A percentile compares a stretch with the other conserved stretches of the same genome.
These are phyloP conservation scores for Accipiter cooperii DNA, from an alignment of 2,113 vertebrate species.

Conservation along the genomic window DNA sequence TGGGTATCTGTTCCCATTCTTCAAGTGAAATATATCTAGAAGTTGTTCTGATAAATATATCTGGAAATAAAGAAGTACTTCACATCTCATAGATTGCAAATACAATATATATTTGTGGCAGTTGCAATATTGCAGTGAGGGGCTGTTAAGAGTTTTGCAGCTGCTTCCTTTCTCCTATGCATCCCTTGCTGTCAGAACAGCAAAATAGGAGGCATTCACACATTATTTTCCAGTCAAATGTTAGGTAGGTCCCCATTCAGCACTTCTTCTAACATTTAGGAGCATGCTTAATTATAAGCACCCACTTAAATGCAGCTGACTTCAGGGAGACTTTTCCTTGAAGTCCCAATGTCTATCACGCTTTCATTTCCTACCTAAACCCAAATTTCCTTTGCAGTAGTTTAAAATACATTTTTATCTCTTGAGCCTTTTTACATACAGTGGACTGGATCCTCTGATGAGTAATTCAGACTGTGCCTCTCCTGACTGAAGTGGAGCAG, in stretches of 20 bases:
- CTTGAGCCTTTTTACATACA: background rate
- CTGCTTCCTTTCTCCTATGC: background rate
- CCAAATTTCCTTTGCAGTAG: background rate
- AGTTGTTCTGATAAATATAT: background rate
- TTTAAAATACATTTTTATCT: background rate
- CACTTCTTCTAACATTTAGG: background rate
- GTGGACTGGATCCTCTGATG: background rate
- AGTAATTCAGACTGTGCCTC: background rate
- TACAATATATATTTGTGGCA: background rate
- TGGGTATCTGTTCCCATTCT: background rate
- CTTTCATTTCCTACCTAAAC: background rate
- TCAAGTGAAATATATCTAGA: background rate
- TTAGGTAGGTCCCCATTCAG: background rate
- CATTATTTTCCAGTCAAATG: background rate
- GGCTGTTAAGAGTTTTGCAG: background rate
- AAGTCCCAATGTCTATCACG: background rate
- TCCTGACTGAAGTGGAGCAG: background rate
- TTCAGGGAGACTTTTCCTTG: background rate
- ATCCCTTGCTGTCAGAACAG: background rate
- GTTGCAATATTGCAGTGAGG: background rate
- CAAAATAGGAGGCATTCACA: background rate
- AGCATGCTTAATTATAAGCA: background rate
- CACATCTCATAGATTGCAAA: background rate
- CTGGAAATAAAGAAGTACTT: background rate
- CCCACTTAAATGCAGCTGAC: background rate